Evolutionary conservation across 2,797 vertebrate species (phyloP), one percentile per base, ranked within the genome.

Genomic region (Rhabdomys pumilio): DNA sequence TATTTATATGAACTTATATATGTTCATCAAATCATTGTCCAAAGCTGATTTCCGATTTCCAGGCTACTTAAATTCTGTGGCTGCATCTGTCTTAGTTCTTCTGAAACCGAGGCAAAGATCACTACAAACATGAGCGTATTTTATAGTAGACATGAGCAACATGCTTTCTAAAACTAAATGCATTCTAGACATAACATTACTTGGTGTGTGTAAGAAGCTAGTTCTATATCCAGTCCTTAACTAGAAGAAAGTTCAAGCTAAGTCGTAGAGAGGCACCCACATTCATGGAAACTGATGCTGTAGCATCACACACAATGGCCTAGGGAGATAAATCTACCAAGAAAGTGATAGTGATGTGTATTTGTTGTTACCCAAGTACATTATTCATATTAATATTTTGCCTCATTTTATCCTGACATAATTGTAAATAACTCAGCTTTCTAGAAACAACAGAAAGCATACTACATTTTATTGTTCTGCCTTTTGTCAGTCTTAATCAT

Each of bases 101-200:
- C 59, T 84, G 24, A 13, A 41, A 10, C 1, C 3, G 10, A 41
- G 13, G 3, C 11, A 57, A 0, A 72, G 22, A 1, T 4, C 13
- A 29, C 13, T 26, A 91, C 11, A 93, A 61, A 63, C 12, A 12
- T 47, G 13, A 86, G 4, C 31, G 77, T 14, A 76, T 82, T 24
- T 85, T 8, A 89, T 3, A 34, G 0, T 47, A 73, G 4, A 31
- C 10, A n/a, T n/a, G 5, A 59, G 0, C 17, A 19, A 41, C 0
- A 0, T 19, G 6, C 1, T 22, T 31, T 14, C 11, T 29, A 3
- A 79, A 87, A 26, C 29, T 63, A 44, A 34, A 47, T 73, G 0
- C 0, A 4, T 80, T 73, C 15, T 24, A 79, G 4, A 90, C 53
- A 47, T 14, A 65, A 0, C 0, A 15, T 10, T 20, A 81, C 13